Conservation (phyloP, 2,888 invertebrate species). For the Cylloceria caligata region DNA sequence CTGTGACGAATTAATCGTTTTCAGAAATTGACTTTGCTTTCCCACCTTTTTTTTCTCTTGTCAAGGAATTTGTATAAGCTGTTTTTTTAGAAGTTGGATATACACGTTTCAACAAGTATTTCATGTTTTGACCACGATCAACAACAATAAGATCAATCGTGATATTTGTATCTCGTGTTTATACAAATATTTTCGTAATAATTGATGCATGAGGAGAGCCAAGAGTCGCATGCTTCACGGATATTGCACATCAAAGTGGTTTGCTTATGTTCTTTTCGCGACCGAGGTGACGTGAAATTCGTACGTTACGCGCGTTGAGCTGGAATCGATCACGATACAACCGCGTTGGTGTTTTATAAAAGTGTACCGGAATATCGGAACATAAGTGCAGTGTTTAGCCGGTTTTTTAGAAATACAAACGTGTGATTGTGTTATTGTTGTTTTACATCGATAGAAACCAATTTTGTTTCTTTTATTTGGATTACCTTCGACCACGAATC, state of each 20-base stretch:
- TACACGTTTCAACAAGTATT: not conserved
- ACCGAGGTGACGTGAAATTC: not conserved
- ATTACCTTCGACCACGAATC: slow-evolving; percentile 7
- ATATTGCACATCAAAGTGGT: not conserved
- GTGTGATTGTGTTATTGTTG: not conserved
- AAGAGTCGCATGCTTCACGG: not conserved
- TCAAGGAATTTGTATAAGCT: not conserved
- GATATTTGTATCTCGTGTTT: not conserved
- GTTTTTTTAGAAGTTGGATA: not conserved
- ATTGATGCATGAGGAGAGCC: not conserved
- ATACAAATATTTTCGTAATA: not conserved
- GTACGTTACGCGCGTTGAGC: not conserved
- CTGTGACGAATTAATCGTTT: not conserved
- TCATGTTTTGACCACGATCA: too few relatives aligned
- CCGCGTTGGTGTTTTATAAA: slow-evolving; percentile 1
- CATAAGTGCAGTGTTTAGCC: slow-evolving; percentile 8
- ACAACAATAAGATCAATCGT: too few relatives aligned
- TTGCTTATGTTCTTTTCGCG: not conserved
- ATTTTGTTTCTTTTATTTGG: slow-evolving; percentile 43
- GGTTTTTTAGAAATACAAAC: slow-evolving; percentile 19
- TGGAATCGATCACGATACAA: not conserved
- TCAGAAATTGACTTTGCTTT: not conserved
- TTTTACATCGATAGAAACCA: not conserved
- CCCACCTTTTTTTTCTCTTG: not conserved
- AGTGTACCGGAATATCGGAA: slow-evolving; percentile 11